Evolutionary conservation across 2,797 vertebrate species (phyloP).

Genomic region (Enteromius radiatus): DNA sequence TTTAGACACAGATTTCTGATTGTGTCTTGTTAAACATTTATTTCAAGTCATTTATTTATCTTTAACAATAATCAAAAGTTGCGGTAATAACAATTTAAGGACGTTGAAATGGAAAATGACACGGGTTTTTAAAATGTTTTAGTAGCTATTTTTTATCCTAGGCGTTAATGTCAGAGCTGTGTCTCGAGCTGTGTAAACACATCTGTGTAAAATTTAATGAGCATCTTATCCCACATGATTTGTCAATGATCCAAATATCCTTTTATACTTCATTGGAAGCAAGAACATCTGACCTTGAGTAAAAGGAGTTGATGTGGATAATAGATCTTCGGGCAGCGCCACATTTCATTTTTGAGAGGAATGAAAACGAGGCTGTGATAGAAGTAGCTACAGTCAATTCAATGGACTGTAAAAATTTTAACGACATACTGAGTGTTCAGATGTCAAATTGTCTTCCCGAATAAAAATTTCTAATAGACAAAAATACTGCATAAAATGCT

Average conservation of each 20-base stretch:
- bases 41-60: too few relatives aligned
- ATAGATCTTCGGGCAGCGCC: neutral
- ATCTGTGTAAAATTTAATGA: neutral
- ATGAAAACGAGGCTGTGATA: neutral
- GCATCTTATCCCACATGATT: neutral
- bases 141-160: neutral
- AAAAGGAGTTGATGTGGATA: neutral
- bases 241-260: neutral
- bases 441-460: neutral
- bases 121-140: neutral
- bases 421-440: neutral
- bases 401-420: neutral
- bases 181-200: neutral
- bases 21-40: too few relatives aligned
- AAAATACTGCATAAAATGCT: neutral
- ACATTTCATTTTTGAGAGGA: neutral
- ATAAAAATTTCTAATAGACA: neutral
- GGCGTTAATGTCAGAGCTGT: neutral
- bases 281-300: neutral
- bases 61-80: too few relatives aligned
- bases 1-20: too few relatives aligned
- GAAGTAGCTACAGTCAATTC: neutral
- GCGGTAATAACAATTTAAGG: neutral
- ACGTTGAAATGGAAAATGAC: neutral
- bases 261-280: neutral